Percentiles rank a stretch among this genome's conserved stretches.
These are phyloP conservation scores for Sebastiscus albofasciatus DNA, from an alignment of 2,797 vertebrate genomes.

Conservation along the genomic window DNA sequence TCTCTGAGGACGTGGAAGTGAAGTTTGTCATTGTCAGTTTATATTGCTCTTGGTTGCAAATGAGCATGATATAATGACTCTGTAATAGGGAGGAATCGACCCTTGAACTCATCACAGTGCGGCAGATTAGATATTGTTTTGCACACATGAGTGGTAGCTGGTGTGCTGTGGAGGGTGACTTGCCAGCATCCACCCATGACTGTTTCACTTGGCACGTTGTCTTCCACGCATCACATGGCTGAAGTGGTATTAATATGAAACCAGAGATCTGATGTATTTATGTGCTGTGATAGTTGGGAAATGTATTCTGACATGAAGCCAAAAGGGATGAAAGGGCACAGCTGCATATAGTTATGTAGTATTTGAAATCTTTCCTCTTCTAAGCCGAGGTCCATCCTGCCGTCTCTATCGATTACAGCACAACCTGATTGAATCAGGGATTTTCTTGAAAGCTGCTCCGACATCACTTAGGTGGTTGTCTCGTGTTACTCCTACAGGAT, in stretches of 20 bases:
- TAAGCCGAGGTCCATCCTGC: background rate
- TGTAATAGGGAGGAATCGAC: slow-evolving; percentile 23
- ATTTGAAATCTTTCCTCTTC: background rate
- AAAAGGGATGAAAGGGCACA: background rate
- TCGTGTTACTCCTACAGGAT: background rate
- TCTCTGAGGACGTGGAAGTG: background rate
- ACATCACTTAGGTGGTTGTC: background rate
- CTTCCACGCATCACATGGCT: background rate
- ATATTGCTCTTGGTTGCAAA: slow-evolving; percentile 51
- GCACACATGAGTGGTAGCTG: background rate
- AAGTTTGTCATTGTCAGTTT: slow-evolving; percentile 14
- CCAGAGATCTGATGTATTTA: background rate
- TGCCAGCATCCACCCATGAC: background rate
- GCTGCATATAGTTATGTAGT: background rate
- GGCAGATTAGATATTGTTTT: slow-evolving; percentile 67
- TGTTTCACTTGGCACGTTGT: background rate
- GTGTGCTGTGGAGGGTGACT: background rate
- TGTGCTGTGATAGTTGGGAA: background rate
- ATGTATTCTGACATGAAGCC: background rate
- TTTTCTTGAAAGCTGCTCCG: background rate
- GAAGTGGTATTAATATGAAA: background rate
- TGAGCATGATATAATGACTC: slow-evolving; percentile 22
- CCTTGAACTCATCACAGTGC: slow-evolving; percentile 49
- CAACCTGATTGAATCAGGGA: background rate
- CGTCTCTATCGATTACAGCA: background rate